Conservation (phyloP, 35 echinoderm and acorn worm genomes). For the Nesometra sesokonis region DNA sequence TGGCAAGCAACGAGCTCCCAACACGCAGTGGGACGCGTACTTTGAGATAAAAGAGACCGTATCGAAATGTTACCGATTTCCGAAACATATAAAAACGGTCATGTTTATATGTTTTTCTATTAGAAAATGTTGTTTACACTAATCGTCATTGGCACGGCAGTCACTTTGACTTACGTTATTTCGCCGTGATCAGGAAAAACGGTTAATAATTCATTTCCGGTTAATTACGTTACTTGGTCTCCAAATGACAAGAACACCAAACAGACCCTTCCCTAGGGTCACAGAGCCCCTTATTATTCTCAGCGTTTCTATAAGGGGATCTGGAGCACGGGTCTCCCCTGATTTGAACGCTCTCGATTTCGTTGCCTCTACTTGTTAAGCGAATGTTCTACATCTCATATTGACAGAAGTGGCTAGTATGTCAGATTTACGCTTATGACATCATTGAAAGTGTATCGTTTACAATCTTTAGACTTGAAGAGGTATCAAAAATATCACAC, state of each 20-base stretch:
- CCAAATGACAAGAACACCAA: neutral
- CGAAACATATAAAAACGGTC: neutral
- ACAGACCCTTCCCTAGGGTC: neutral
- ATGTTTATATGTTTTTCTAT: neutral
- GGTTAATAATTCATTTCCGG: neutral
- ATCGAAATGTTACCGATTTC: neutral
- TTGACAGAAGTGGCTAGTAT: neutral
- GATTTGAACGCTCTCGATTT: neutral
- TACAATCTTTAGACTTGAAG: no score
- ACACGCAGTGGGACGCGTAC: neutral
- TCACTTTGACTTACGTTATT: neutral
- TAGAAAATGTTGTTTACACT: neutral
- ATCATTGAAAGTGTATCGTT: neutral
- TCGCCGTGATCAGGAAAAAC: neutral
- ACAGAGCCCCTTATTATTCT: neutral
- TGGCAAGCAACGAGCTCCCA: neutral
- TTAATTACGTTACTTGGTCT: neutral
- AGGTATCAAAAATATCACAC: no score
- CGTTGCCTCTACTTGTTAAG: neutral
- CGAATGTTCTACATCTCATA: neutral
- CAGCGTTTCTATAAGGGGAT: neutral
- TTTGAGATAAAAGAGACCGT: neutral
- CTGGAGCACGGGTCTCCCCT: neutral
- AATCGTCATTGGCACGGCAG: neutral
- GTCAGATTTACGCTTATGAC: neutral